Percentiles rank a stretch among this genome's conserved stretches.
These are phyloP conservation scores for Clamator glandarius DNA, from an alignment of 2,797 vertebrate genomes.

Conservation along the genomic window DNA sequence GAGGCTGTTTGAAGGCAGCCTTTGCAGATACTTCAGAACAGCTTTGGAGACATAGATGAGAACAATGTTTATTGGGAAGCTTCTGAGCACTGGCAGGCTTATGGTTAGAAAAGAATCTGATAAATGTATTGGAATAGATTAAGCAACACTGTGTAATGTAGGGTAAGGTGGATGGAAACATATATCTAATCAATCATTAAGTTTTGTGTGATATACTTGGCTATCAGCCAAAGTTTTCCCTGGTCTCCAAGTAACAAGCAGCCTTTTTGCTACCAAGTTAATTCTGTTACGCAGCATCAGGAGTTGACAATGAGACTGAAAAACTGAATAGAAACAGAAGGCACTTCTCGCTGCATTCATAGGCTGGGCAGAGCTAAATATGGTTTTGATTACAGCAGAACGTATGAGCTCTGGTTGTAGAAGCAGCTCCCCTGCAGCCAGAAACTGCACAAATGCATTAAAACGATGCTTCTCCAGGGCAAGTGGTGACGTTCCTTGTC, in stretches of 20 bases:
- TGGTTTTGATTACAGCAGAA: slow-evolving; percentile 6
- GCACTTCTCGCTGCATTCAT: background rate
- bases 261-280: background rate
- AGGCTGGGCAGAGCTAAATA: background rate
- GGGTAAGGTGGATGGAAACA: background rate
- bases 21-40: background rate
- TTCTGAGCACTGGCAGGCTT: background rate
- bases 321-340: background rate
- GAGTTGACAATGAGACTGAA: background rate
- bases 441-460: background rate
- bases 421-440: background rate
- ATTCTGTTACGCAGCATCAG: background rate
- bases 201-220: background rate
- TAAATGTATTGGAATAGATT: background rate
- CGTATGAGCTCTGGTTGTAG: background rate
- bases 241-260: background rate
- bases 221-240: background rate
- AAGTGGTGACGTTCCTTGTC: background rate
- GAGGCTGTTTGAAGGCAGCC: background rate
- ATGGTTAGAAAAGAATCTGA: background rate
- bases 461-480: background rate
- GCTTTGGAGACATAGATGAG: background rate
- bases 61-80: background rate
- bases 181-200: background rate
- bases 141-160: background rate